Conservation (phyloP, 2,888 invertebrate genomes). For the Oscheius sp. region DNA sequence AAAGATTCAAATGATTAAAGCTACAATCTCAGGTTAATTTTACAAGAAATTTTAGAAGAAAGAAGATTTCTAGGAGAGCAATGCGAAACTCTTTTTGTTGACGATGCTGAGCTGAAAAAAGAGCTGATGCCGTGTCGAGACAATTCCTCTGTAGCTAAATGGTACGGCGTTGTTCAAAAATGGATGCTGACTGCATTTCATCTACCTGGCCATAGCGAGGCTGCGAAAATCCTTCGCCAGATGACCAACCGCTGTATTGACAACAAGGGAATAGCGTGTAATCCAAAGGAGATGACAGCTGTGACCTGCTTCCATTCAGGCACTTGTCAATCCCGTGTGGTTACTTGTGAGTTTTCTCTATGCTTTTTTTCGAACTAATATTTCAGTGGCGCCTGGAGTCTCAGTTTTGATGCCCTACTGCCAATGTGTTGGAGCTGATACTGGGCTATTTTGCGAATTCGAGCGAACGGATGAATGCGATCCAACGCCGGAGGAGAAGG, state of each 20-base stretch:
- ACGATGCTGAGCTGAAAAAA: not conserved
- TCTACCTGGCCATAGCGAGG: not conserved
- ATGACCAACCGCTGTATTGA: not conserved
- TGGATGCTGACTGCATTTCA: not conserved
- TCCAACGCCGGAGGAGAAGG: slow-evolving; percentile 38
- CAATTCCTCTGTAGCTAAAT: not conserved
- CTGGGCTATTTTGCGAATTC: slow-evolving; percentile 30
- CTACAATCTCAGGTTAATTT: not conserved
- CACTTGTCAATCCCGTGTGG: slow-evolving; percentile 24
- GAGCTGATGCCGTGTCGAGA: slow-evolving; percentile 9
- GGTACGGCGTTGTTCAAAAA: not conserved
- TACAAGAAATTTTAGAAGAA: not conserved
- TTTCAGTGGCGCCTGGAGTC: slow-evolving; percentile 4
- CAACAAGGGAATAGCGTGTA: not conserved
- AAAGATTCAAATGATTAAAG: not conserved
- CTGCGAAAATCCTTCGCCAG: not conserved
- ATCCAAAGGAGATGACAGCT: not conserved
- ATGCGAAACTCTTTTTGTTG: slow-evolving; percentile 31
- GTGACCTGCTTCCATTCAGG: slow-evolving; percentile 12
- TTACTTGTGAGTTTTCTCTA: slow-evolving; percentile 17
- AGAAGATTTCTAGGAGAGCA: slow-evolving; percentile 30
- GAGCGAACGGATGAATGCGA: slow-evolving; percentile 35
- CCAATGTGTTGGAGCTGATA: slow-evolving; percentile 20
- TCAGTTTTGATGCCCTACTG: slow-evolving; percentile 20
- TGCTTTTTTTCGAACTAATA: not conserved